These are phyloP conservation scores for Eurytoma californica DNA, from an alignment of 2,888 invertebrate genomes.

Conservation along the genomic window DNA sequence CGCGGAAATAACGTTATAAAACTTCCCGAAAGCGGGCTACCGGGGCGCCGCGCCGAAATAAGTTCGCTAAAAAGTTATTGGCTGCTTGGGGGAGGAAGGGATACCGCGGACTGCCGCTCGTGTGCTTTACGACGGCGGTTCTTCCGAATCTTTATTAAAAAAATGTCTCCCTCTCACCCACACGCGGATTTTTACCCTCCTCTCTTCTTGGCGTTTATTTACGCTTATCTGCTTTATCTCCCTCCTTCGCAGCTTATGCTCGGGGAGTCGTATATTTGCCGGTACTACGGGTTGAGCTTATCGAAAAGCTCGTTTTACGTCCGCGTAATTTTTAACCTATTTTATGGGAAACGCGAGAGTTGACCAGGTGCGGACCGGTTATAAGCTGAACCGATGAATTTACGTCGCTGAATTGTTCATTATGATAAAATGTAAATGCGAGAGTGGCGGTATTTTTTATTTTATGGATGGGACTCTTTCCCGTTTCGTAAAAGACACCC, in stretches of 20 bases:
- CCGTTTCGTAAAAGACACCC: too few species aligned
- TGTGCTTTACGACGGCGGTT: not conserved
- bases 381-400: not conserved
- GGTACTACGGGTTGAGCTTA: slow-evolving; percentile 2
- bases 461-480: too few species aligned
- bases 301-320: slow-evolving; percentile 11
- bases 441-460: too few species aligned
- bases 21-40: slow-evolving; percentile 6
- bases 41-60: slow-evolving; percentile 1
- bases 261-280: slow-evolving; percentile 3
- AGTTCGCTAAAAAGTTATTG: slow-evolving; percentile 33
- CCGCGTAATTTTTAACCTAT: slow-evolving; percentile 25
- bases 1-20: slow-evolving; percentile 25
- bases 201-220: slow-evolving; percentile 18
- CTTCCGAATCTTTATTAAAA: not conserved
- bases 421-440: slow-evolving; percentile 4
- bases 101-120: not conserved
- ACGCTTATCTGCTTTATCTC: slow-evolving; percentile 20
- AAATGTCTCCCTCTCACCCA: not conserved
- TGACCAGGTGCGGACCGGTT: too few species aligned
- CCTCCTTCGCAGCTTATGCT: not conserved
- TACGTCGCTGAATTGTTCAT: slow-evolving; percentile 2
- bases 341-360: not conserved
- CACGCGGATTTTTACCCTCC: not conserved
- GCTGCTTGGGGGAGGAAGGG: not conserved